phyloP scores from a whole-genome alignment of 2,797 vertebrate species.

The Falco cherrug region DNA sequence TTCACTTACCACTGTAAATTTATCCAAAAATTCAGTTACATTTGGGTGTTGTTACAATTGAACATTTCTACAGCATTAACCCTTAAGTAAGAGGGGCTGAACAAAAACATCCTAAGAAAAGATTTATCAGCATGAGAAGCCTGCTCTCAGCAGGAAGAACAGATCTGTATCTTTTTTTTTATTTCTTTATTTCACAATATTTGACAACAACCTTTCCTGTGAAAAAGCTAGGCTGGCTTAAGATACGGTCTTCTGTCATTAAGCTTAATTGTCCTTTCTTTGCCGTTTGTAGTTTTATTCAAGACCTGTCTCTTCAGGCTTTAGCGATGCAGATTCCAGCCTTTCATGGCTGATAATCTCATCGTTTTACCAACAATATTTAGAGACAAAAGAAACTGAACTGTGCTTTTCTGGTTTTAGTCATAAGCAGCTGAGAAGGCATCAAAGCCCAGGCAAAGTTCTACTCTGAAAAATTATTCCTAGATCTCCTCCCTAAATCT shows the following conservation, averaged over 20 bases:
- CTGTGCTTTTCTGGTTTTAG: neutral
- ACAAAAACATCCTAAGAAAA: neutral
- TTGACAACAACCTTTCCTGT: neutral
- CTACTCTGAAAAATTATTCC: constrained; percentile 4
- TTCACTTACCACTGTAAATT: neutral
- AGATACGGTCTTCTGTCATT: neutral
- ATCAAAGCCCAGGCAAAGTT: neutral
- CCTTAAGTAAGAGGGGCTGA: neutral
- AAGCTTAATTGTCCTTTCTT: neutral
- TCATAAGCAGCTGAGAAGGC: neutral
- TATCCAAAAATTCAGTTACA: neutral
- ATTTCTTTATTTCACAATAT: neutral
- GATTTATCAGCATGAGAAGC: neutral
- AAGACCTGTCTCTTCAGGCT: neutral
- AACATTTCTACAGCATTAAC: neutral
- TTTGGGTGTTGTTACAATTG: neutral
- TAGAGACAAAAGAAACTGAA: neutral
- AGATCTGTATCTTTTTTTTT: neutral
- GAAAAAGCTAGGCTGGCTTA: neutral
- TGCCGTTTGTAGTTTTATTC: neutral
- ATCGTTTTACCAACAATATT: neutral
- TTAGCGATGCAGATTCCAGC: neutral
- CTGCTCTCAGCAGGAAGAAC: neutral
- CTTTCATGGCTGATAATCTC: neutral
- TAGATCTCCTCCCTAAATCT: neutral